These are phyloP conservation scores for Sycobia sp. DNA, from an alignment of 1,140 invertebrate genomes.

Conservation along the genomic window DNA sequence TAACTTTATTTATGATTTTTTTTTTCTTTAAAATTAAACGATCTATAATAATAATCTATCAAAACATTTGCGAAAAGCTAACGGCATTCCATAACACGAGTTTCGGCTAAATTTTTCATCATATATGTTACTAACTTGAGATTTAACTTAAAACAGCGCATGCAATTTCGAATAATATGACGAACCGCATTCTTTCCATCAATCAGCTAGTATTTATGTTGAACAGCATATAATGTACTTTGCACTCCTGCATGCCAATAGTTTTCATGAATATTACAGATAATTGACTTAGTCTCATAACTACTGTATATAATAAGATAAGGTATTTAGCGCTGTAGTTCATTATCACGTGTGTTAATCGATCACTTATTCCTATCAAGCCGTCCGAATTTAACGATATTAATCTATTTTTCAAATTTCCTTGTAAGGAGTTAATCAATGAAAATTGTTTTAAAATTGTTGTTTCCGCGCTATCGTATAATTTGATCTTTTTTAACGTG, in stretches of 20 bases:
- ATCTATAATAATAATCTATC: conserved; percentile 13
- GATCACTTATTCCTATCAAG: neutral
- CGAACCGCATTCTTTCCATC: neutral
- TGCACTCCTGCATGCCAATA: conserved; percentile 1
- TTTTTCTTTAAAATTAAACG: neutral
- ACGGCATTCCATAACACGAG: neutral
- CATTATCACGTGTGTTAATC: neutral
- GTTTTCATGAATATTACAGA: neutral
- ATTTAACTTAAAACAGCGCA: neutral
- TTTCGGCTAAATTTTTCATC: conserved; percentile 13
- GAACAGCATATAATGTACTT: neutral
- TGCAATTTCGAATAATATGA: neutral
- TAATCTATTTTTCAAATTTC: neutral
- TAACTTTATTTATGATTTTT: neutral
- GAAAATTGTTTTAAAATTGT: no score
- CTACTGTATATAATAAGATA: neutral
- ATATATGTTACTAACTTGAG: neutral
- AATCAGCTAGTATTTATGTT: conserved; percentile 5
- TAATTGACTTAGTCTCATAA: neutral
- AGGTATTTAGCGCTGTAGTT: neutral
- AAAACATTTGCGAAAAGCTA: neutral
- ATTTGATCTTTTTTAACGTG: no score
- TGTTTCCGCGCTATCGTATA: no score
- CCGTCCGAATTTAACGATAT: neutral
- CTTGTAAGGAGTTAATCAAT: neutral